Evolutionary conservation across 2,888 invertebrate genomes (phyloP), one percentile per base, ranked within the genome.

Genomic region (Myopa testacea): DNA sequence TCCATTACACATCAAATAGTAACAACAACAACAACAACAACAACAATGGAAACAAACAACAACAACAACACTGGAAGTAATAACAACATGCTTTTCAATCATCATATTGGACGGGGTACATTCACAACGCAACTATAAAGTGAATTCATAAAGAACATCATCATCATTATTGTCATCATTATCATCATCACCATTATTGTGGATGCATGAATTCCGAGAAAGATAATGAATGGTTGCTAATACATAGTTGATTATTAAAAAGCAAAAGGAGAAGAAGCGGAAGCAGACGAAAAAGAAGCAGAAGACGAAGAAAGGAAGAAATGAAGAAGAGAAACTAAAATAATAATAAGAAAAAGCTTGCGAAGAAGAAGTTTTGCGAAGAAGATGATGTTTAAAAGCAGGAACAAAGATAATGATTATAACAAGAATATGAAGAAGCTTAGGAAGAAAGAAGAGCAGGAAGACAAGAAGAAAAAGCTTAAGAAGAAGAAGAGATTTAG

Each of bases 1-100:
- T 69, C 69, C 73, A 73, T n/a, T 19, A 72, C 12, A 58, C 58
- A 55, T 60, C 16, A 72, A 60, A 50, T 14, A 14, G 3, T 3
- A 14, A 50, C 50, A 16, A 45, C 1, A 45, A 45, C 45, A 45
- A 45, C 7, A 45, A 10, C 6, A 45, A 45, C 6, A 45, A 8
- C 45, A 45, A 8, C 6, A n/a, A n/a, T n/a, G n/a, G n/a, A n/a
- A n/a, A n/a, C n/a, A n/a, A n/a, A n/a, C n/a, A 45, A 45, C 45
- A 45, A 45, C 45, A 45, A 45, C 45, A 45, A 45, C 45, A 45
- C 45, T 6, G 10, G 45, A 45, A 10, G 7, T 8, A 45, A 62
- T n/a, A 62, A 34, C 62, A 10, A 62, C 19, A 26, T 58, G n/a
- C 58, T 58, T 26, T 26, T 45, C 45, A 45, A 45, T 45, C 10